Base-by-base conservation (phyloP, 2,113 vertebrate genomes). In the Cettia cetti region DNA sequence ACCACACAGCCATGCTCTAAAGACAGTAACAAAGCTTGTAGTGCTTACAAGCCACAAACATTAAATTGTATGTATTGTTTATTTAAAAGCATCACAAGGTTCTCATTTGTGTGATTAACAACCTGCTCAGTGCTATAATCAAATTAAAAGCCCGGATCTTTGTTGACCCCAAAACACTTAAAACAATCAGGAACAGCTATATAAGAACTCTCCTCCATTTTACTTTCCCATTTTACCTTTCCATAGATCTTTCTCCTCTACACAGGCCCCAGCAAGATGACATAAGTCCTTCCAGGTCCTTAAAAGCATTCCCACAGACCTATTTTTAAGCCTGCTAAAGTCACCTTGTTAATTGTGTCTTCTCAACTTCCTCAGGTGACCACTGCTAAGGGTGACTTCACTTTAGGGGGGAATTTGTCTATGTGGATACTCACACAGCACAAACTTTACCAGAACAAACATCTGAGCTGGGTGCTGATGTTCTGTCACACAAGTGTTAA, bases 61-160 rank as follows among this genome's bases (percentile, higher is more conserved):
- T 86, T 91, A 79, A 78, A 74, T 45, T 53, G 37, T 56, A 37
- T 23, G 35, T 40, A 33, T 66, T 64, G 42, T 33, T 70, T 79
- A 59, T 89, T 96, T 95, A 95, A 97, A 96, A 97, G 96, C 95
- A 90, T 89, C 97, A 89, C 77, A 17, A 78, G 87, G 80, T 64
- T 75, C 89, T 95, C 81, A 90, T 95, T 80, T 64, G 54, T 47
- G 83, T 96, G 83, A 97, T 96, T 96, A 97, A 96, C 83, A 91
- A 86, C 70, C 84, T 68, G 87, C 65, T 82, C 68, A 21, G 68
- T 33, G 76, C 95, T 52, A 85, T 56, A 91, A 94, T 83, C 71
- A 94, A 92, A 90, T 64, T 66, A 87, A 52, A 84, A 85, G 57
- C 50, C 93, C 47, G 28, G 90, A 96, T 94, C 92, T 92, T 44